phyloP scores from a whole-genome alignment of 2,113 vertebrate genomes.

The Halcyon malimbica region DNA sequence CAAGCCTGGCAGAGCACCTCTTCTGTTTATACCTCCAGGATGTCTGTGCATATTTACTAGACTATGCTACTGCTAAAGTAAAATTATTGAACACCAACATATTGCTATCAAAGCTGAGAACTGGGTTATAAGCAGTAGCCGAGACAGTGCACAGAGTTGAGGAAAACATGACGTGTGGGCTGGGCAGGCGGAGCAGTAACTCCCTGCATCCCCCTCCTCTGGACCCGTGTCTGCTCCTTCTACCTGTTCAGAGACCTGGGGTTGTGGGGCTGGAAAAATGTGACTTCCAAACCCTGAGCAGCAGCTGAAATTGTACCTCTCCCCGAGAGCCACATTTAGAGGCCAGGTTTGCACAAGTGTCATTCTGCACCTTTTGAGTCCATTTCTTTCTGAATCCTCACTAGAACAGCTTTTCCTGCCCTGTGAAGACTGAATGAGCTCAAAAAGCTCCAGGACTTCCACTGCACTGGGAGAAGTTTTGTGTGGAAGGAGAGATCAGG shows the following conservation, averaged over 20 bases:
- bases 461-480: neutral
- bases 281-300: neutral
- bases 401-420: neutral
- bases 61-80: neutral
- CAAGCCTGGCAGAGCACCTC: neutral
- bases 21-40: accelerated
- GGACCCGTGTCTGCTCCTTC: neutral
- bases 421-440: neutral
- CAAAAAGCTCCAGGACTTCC: neutral
- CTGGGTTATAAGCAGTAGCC: accelerated
- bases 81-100: no score
- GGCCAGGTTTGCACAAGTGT: neutral
- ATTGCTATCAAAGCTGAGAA: neutral
- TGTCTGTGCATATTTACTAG: neutral
- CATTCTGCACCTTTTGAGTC: neutral
- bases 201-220: neutral
- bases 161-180: neutral
- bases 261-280: neutral
- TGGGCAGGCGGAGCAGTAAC: neutral
- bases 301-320: neutral
- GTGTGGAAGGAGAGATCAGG: neutral
- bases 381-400: neutral
- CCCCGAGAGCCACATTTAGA: accelerated
- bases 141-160: accelerated
- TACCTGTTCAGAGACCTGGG: neutral